Evolutionary conservation across 23 tunicate genomes (phyloP).

Genomic region (Aplidium turbinatum): DNA sequence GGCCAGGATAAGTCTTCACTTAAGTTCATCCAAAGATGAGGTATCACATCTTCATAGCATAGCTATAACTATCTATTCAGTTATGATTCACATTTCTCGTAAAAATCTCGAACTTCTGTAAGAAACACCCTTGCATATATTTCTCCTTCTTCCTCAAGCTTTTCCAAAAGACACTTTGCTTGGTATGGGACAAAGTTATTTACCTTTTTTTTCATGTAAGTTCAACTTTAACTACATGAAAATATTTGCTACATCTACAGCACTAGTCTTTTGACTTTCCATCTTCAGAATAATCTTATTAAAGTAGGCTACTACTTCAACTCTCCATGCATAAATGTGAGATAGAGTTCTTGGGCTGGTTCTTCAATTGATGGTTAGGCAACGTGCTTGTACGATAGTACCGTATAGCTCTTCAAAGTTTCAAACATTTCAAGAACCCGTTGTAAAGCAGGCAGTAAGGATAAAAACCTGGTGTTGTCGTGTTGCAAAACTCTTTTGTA

Average conservation of each 20-base stretch:
- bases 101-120: slow-evolving; percentile 34
- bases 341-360: slow-evolving; percentile 52
- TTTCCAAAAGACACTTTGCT: slow-evolving; percentile 48
- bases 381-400: too few species aligned
- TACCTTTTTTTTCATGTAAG: slow-evolving; percentile 47
- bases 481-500: slow-evolving; percentile 31
- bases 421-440: slow-evolving; percentile 46
- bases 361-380: slow-evolving; percentile 39
- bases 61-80: slow-evolving; percentile 45
- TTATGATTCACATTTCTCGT: slow-evolving; percentile 49
- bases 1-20: slow-evolving; percentile 53
- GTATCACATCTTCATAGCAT: slow-evolving; percentile 59
- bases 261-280: slow-evolving; percentile 49
- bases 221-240: slow-evolving; percentile 43
- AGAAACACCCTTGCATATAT: slow-evolving; percentile 26
- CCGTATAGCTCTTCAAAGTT: slow-evolving; percentile 39
- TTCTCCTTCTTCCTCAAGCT: slow-evolving; percentile 45
- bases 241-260: slow-evolving; percentile 52
- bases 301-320: slow-evolving; percentile 57
- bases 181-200: slow-evolving; percentile 43
- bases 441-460: slow-evolving; percentile 36
- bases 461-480: slow-evolving; percentile 33
- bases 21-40: slow-evolving; percentile 56
- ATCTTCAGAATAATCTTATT: slow-evolving; percentile 47
- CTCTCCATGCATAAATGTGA: slow-evolving; percentile 24